Base-by-base conservation (phyloP, 23 tunicate genomes). In the Trididemnum miniatum region DNA sequence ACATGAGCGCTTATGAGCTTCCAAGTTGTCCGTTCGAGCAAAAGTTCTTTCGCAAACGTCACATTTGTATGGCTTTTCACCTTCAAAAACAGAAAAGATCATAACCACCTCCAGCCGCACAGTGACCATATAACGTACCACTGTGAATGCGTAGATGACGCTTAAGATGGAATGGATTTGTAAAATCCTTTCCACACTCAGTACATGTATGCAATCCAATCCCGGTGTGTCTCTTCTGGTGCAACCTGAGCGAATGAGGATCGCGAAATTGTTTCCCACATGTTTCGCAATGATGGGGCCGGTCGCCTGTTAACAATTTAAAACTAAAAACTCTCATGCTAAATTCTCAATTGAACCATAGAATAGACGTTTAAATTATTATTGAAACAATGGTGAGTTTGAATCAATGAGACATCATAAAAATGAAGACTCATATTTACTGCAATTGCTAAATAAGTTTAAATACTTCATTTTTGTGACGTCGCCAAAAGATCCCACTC, bases 171-270 rank as follows among this genome's bases (percentile, higher is more conserved):
- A 80, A 91, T 23, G 82, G 85, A 59, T 85, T 82, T 31, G 89
- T 77, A 78, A 91, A 91, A 26, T 91, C 65, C 51, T 82, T 85
- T 0, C 84, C 97, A 54, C 97, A 91, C 35, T 76, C 72, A 25
- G 35, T 52, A 44, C 97, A 91, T 5, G 86, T 76, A 77, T 91
- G 97, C 34, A 91, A 40, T 20, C 90, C 97, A 32, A 85, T 82
- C 1, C 97, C 97, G 0, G 97, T 91, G 84, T 91, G 97, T 30
- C 63, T 85, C 51, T 91, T 91, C 84, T 91, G 97, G 40, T 91
- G 97, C 79, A 84, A 35, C 20, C 85, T 51, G 0, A 91, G 84
- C 1, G 91, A 80, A 57, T 91, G 90, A 25, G 77, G 34, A 65
- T 91, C 87, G 7, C 84, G 81, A 49, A 91, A 91, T 40, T 91